Percentiles rank a stretch among this genome's conserved stretches.
These are phyloP conservation scores for Ichneumoninae sp. DNA, from an alignment of 2,888 invertebrate species.

Conservation along the genomic window DNA sequence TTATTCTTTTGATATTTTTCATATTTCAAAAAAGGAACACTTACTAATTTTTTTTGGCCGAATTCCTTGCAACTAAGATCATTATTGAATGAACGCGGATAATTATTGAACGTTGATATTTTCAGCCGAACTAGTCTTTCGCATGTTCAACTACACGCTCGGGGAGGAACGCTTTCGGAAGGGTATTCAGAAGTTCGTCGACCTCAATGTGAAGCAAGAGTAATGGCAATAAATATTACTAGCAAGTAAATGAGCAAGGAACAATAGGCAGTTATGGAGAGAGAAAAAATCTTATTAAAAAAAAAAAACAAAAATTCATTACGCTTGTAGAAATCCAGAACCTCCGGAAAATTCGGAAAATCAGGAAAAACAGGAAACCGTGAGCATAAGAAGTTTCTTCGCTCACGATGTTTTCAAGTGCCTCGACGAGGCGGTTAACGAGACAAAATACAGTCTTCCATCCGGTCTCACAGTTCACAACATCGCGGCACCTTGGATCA, in stretches of 20 bases:
- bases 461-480: conserved; percentile 87
- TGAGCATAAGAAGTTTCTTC: conserved; percentile 87
- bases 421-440: conserved; percentile 88
- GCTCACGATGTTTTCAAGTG: conserved; percentile 93
- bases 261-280: not conserved
- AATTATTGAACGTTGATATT: conserved; percentile 26
- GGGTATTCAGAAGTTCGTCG: conserved; percentile 89
- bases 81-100: too few species aligned
- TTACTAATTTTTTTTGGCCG: too few species aligned
- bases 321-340: not conserved
- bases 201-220: conserved; percentile 69
- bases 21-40: too few species aligned
- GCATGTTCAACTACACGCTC: conserved; percentile 95
- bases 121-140: conserved; percentile 89
- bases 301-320: not conserved
- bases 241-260: not conserved
- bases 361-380: conserved; percentile 40
- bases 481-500: conserved; percentile 93
- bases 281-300: not conserved
- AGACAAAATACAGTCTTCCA: conserved; percentile 85
- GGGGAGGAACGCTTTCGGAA: conserved; percentile 91
- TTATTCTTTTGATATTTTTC: not conserved
- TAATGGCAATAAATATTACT: conserved; percentile 43
- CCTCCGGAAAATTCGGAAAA: conserved; percentile 3
- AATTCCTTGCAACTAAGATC: too few species aligned